Conservation (phyloP, 1,140 invertebrate genomes). For the Drepana arcuata region DNA sequence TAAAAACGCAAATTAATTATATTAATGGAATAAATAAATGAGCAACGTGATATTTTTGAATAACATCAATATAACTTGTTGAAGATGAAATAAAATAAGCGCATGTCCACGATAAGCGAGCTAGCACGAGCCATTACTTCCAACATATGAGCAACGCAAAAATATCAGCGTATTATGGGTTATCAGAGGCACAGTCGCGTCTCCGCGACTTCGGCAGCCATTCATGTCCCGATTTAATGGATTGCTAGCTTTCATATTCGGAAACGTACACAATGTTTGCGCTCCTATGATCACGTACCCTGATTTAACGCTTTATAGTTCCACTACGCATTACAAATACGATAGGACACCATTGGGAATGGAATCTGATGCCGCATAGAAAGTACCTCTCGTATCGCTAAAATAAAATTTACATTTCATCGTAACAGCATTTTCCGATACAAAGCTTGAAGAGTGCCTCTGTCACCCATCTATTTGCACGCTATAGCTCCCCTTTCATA, state of each 20-base stretch:
- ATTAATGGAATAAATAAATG: background rate
- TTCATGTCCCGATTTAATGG: constrained; percentile 59
- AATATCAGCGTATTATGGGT: constrained; percentile 71
- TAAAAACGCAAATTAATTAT: too few species aligned
- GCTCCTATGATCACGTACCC: constrained; percentile 44
- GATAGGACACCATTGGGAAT: constrained; percentile 3
- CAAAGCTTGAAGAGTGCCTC: constrained; percentile 39
- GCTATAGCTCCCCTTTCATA: constrained; percentile 67
- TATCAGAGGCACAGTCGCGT: constrained; percentile 61
- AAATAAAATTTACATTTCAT: constrained; percentile 31
- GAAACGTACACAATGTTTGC: constrained; percentile 42
- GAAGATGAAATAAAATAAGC: constrained; percentile 9
- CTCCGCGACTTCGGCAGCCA: constrained; percentile 41
- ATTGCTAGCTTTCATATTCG: constrained; percentile 64
- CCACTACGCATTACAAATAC: constrained; percentile 2
- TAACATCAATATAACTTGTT: background rate
- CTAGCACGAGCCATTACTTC: constrained; percentile 63
- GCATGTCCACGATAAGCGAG: constrained; percentile 24
- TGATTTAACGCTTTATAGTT: constrained; percentile 37
- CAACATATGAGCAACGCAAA: constrained; percentile 70
- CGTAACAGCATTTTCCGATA: constrained; percentile 49
- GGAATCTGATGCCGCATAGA: constrained; percentile 7
- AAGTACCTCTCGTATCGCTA: constrained; percentile 1
- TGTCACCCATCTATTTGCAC: constrained; percentile 60
- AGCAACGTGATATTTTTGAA: background rate